Evolutionary conservation across 2,888 invertebrate species (phyloP), one percentile per base, ranked within the genome.

Genomic region (Leptopilina syphax): DNA sequence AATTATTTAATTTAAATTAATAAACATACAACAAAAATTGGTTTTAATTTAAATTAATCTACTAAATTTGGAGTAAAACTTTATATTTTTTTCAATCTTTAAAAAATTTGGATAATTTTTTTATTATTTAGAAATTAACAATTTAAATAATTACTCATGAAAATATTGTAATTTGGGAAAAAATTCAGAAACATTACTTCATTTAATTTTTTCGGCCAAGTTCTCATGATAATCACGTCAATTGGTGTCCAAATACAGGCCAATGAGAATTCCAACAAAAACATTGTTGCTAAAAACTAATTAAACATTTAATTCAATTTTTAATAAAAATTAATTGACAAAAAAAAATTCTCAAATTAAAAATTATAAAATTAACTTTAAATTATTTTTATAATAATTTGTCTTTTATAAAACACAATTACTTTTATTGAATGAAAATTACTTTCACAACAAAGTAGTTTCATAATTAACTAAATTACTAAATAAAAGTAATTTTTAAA

Each of bases 181-280:
- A 63, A 41, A 82, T 79, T 82, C 13, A 18, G 34, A 47, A n/a
- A 41, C 81, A 77, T 86, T 88, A 90, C 90, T 76, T 87, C 83
- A 77, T 79, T 85, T 70, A 89, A 63, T 27, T 76, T 18, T 34
- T 83, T 85, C 1, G 89, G 87, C 7, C 89, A 63, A 0, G 85
- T 88, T 10, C 85, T 86, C 57, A 87, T 81, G 13, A 90, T 82
- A 4, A 88, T 82, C 18, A 88, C 82, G 44, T 90, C 87, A 6
- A 90, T 85, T 0, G 90, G 90, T n/a, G 86, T 86, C 90, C 90
- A 90, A 63, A 90, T 85, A 77, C 89, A 90, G 27, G 88, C 86
- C 7, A 86, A 79, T 41, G 87, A 80, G 80, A 90, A 90, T 81
- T 90, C 90, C 80, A 90, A 77, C 13, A 90, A 79, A 78, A 90